Percentiles rank a stretch among this genome's conserved stretches.
Conservation (phyloP, 2,888 invertebrate species). For the Oscheius sp. region DNA sequence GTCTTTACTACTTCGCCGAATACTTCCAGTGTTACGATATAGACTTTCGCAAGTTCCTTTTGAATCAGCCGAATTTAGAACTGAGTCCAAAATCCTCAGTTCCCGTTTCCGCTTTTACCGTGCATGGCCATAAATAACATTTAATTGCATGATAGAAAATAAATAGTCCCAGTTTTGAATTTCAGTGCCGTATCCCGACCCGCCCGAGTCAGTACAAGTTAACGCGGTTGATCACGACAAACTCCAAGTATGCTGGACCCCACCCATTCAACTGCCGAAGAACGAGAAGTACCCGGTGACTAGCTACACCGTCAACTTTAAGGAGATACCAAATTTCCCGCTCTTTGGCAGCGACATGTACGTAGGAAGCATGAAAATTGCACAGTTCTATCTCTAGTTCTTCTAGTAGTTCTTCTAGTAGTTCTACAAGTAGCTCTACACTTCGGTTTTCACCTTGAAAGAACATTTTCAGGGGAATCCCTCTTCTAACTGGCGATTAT, state of each 20-base stretch:
- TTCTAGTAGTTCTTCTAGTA: too few relatives aligned
- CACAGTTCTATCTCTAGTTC: neutral
- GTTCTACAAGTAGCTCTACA: too few relatives aligned
- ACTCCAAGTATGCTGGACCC: conserved; percentile 56
- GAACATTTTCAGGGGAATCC: conserved; percentile 39
- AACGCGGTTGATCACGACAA: conserved; percentile 53
- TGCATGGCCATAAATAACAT: conserved; percentile 11
- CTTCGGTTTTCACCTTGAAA: neutral
- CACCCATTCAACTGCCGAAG: conserved; percentile 32
- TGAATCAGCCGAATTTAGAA: conserved; percentile 29
- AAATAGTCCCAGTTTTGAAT: too few relatives aligned
- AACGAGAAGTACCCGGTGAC: conserved; percentile 52
- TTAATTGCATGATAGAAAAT: conserved; percentile 12
- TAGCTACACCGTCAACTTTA: conserved; percentile 60
- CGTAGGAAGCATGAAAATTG: too few relatives aligned
- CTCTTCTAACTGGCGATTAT: conserved; percentile 53
- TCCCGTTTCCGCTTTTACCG: conserved; percentile 26
- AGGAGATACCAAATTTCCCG: conserved; percentile 59
- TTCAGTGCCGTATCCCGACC: conserved; percentile 63
- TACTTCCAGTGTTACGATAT: conserved; percentile 69
- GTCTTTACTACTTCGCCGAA: conserved; percentile 69
- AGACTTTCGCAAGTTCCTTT: conserved; percentile 58
- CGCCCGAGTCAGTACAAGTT: conserved; percentile 53
- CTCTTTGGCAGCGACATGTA: conserved; percentile 54
- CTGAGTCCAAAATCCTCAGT: conserved; percentile 18